These are phyloP conservation scores for Orientallactaga sibirica DNA, from an alignment of 2,797 vertebrate genomes.

Conservation along the genomic window DNA sequence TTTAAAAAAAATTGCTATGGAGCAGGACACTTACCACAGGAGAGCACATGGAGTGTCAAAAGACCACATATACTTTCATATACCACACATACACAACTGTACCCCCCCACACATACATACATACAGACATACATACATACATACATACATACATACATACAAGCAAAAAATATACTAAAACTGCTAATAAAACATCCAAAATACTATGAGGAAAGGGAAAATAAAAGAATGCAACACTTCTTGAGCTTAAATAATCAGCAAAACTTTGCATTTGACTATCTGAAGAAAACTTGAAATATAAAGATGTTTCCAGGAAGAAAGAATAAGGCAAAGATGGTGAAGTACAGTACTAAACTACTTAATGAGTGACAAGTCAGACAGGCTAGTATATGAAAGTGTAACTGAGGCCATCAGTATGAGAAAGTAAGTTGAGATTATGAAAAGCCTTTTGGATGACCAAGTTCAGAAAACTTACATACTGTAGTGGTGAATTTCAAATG, in stretches of 20 bases:
- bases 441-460: neutral
- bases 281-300: neutral
- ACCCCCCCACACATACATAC: no score
- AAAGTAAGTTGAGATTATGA: neutral
- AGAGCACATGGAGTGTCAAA: no score
- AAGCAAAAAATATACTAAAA: no score
- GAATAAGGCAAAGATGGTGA: neutral
- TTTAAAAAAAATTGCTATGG: no score
- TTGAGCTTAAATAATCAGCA: neutral
- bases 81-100: no score
- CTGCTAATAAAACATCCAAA: constrained; percentile 1
- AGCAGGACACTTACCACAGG: no score
- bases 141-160: no score
- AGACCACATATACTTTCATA: no score
- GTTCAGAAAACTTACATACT: constrained; percentile 14
- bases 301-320: constrained; percentile 1
- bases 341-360: neutral
- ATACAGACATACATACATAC: no score
- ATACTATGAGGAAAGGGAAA: neutral
- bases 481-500: neutral
- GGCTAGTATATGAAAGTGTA: neutral
- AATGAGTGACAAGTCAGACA: neutral
- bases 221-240: neutral
- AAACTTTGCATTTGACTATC: neutral
- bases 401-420: neutral